These are phyloP conservation scores for Folsomia candida DNA, from an alignment of 2,888 invertebrate genomes.

Conservation along the genomic window DNA sequence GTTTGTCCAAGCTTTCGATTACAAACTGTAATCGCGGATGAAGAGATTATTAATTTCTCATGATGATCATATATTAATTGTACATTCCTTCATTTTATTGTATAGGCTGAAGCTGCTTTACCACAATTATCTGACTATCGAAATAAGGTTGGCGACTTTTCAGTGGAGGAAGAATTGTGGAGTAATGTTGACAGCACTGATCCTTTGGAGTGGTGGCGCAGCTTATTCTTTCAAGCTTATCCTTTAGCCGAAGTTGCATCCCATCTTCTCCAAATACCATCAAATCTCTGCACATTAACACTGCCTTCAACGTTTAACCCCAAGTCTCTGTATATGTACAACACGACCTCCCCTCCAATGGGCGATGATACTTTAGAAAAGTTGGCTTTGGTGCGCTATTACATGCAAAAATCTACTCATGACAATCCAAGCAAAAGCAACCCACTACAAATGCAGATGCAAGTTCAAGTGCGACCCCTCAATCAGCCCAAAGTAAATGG, in stretches of 20 bases:
- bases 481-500: too few relatives aligned
- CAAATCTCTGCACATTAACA: background rate
- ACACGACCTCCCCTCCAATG: background rate
- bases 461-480: too few relatives aligned
- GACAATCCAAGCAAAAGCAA: too few relatives aligned
- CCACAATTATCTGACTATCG: conserved; percentile 32
- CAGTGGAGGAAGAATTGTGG: conserved; percentile 24
- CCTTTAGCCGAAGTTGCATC: conserved; percentile 30
- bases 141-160: conserved; percentile 22
- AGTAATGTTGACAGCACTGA: conserved; percentile 25
- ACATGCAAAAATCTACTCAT: too few relatives aligned
- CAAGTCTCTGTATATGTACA: background rate
- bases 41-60: too few relatives aligned
- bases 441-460: too few relatives aligned
- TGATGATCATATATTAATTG: too few relatives aligned
- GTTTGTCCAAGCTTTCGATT: conserved; percentile 19
- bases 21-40: conserved; percentile 31
- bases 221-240: conserved; percentile 25
- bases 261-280: conserved; percentile 20
- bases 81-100: too few relatives aligned
- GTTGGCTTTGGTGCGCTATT: conserved; percentile 28
- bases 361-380: conserved; percentile 27
- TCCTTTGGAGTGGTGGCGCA: conserved; percentile 32
- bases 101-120: conserved; percentile 28
- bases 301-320: background rate